Base-by-base conservation (phyloP, 2,888 invertebrate genomes). In the Stictocephala bisonia region DNA sequence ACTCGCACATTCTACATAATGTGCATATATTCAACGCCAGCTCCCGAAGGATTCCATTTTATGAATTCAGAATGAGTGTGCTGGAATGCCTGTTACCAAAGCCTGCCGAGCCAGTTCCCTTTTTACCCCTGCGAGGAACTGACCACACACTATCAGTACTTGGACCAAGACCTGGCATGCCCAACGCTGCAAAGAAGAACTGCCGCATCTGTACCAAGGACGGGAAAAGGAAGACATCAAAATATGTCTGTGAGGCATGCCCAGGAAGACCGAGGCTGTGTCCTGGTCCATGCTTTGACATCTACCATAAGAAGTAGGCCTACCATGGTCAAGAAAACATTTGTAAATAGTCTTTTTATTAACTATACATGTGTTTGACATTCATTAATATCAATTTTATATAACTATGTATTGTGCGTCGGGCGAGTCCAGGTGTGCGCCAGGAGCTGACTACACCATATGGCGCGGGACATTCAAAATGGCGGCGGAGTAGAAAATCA, bases 11-110 rank as follows among this genome's bases (percentile, higher is more conserved):
- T 64, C 18, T 64, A 20, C 18, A 27, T 11, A 64, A 64, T 18
- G n/a, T n/a, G n/a, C n/a, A n/a, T n/a, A 58, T 35, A 6, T 29
- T 24, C 29, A 13, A 2, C 6, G 9, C 6, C 6, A 3, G 27
- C 9, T 29, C 64, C 51, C n/a, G n/a, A n/a, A 72, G 26, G 13
- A 48, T 41, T 48, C 40, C 11, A 3, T 41, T 53, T 24, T 41
- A 66, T 3, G 64, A 66, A n/a, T 72, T 72, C 41, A 22, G 53
- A 9, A 26, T 53, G 9, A 53, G 51, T 22, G 24, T 72, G 2
- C 11, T 72, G 4, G 66, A 67, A 27, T 2, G 22, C 11, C 22
- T 72, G 51, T 41, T 72, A 13, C 66, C 64, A 27, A 56, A 56
- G 29, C 56, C 56, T n/a, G 26, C 11, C 15, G 56, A 56, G 2